Base-by-base conservation (phyloP, 2,888 invertebrate species). In the Gryllus longicercus region DNA sequence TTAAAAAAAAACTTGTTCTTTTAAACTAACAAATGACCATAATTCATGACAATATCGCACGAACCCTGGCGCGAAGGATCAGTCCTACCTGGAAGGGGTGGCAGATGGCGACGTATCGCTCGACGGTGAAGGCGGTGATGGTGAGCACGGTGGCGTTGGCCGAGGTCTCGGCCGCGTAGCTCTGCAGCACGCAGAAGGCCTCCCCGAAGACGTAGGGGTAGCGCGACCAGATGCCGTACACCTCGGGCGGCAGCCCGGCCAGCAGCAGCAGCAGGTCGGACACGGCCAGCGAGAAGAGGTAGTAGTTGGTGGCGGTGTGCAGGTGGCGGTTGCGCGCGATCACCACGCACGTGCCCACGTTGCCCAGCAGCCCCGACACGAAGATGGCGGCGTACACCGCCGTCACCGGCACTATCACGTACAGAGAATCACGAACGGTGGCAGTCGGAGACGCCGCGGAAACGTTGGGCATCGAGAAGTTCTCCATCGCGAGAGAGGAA, bases 291-390 rank as follows among this genome's bases (percentile, higher is more conserved):
- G 93, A 94, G 88, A 95, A 94, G 74, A 95, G 89, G 85, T 95
- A 95, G 86, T 93, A 95, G 87, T 95, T 95, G 11, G 95, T 95
- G 2, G 94, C 93, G 0, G 95, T 95, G 86, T 94, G 94, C 95
- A 95, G 95, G 82, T 93, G 92, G 80, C 91, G 90, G 85, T 94
- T 95, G 79, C 91, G 89, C 0, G 92, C 90, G 75, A 95, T 94
- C 11, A 95, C 94, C 14, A 94, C 89, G 85, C 95, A 95, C 1
- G 94, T 95, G 86, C 92, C 92, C 77, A 93, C 89, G 85, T 95
- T 95, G 1, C 95, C 95, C 21, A 94, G 86, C 23, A 94, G 89
- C 0, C 95, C 95, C 3, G 92, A 91, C 74, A 94, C 86, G 85
- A 94, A 93, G 83, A 95, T 94, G 12, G 91, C 81, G 5, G 88